These are phyloP conservation scores for Xylota segnis DNA, from an alignment of 2,888 invertebrate genomes.

Conservation along the genomic window DNA sequence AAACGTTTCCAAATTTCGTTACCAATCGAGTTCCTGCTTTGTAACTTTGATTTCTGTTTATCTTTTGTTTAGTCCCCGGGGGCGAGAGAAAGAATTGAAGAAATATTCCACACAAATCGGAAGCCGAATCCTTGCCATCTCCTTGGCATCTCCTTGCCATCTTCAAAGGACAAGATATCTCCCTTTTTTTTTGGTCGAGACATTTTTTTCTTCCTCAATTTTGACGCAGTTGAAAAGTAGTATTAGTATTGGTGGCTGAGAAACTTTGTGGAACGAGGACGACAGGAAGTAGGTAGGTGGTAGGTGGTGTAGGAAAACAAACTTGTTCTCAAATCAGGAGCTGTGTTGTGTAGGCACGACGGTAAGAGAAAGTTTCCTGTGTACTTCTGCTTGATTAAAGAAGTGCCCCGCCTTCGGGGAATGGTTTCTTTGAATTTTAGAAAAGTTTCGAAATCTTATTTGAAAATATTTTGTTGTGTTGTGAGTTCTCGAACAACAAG, in stretches of 20 bases:
- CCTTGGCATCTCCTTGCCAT: slow-evolving; percentile 54
- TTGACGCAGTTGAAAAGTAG: slow-evolving; percentile 57
- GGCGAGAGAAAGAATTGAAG: slow-evolving; percentile 55
- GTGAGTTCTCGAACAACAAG: slow-evolving; percentile 34
- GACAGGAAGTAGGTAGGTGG: slow-evolving; percentile 39
- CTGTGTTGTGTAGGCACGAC: slow-evolving; percentile 45
- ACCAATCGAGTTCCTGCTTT: slow-evolving; percentile 78
- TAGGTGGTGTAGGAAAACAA: slow-evolving; percentile 54
- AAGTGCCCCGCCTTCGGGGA: slow-evolving; percentile 54
- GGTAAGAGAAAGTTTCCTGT: slow-evolving; percentile 50
- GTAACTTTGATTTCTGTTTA: slow-evolving; percentile 84
- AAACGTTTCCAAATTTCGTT: slow-evolving; percentile 79
- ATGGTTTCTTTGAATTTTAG: slow-evolving; percentile 4
- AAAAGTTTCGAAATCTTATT: slow-evolving; percentile 48
- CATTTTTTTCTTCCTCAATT: slow-evolving; percentile 39
- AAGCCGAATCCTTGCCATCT: slow-evolving; percentile 60
- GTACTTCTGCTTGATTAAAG: slow-evolving; percentile 66
- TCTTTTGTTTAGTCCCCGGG: slow-evolving; percentile 80
- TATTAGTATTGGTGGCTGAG: slow-evolving; percentile 42
- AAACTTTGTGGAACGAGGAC: slow-evolving; percentile 18
- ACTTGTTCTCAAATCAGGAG: slow-evolving; percentile 60
- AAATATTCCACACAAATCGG: slow-evolving; percentile 73
- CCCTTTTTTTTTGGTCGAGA: slow-evolving; percentile 4
- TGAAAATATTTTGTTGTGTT: slow-evolving; percentile 36
- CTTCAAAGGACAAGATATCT: slow-evolving; percentile 44